Base-by-base conservation (phyloP, 2,113 vertebrate genomes). In the Notiomystis cincta region DNA sequence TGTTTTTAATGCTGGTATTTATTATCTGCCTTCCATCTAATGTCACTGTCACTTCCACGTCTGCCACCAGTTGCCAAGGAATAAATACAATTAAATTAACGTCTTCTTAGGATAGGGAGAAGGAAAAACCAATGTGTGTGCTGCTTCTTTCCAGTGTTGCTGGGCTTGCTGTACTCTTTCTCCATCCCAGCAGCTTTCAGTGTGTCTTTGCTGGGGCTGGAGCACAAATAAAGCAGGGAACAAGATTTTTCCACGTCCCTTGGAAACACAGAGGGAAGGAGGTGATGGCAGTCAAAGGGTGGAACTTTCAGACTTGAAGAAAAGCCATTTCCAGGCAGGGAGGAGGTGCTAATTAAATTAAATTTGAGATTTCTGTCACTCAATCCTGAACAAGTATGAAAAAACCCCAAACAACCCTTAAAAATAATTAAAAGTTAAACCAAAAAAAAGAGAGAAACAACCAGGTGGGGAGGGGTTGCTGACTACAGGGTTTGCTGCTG, bases 241-340 rank as follows among this genome's bases (percentile, higher is more conserved):
- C 51, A 83, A 66, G 87, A 79, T 71, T 95, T 54, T 92, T 83
- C 73, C 83, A 58, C 76, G 86, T 89, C 95, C 90, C 86, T 94
- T 97, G 91, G 94, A 96, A 96, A 80, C 96, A 56, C 77, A 95
- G 95, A 81, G 82, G 89, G 95, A 94, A 95, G 93, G 10, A 95
- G 91, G 94, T 30, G 23, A 84, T 82, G 95, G 89, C 96, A 96
- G 93, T 79, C 73, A 54, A 92, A 91, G 82, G 71, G 75, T 77
- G 72, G 61, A 95, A 87, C 70, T 64, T 37, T 89, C 82, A 85
- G 88, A 82, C 80, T 57, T 87, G 79, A 96, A 75, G 67, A 66
- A 93, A 89, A 92, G 58, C 79, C 92, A 83, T 89, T 96, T 96
- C 77, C 89, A 94, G 87, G 93, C 91, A 58, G 89, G 85, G 90